These are phyloP conservation scores for Melanaphis sacchari DNA, from an alignment of 1,140 invertebrate genomes.

Conservation along the genomic window DNA sequence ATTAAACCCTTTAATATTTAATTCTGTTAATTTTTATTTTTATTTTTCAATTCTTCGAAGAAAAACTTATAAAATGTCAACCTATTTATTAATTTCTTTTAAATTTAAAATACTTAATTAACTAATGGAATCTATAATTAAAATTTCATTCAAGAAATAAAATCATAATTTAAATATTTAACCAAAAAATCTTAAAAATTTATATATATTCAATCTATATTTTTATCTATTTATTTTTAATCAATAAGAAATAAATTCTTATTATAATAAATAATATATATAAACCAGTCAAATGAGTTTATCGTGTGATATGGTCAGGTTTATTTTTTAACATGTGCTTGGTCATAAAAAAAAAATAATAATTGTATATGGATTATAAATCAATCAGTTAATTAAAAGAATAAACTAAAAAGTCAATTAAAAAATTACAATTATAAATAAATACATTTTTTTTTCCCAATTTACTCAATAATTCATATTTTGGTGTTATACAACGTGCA, in stretches of 20 bases:
- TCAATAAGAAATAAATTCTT: neutral
- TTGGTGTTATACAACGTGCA: neutral
- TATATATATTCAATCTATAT: neutral
- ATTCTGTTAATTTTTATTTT: neutral
- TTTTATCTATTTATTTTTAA: neutral
- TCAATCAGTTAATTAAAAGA: neutral
- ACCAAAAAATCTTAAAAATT: neutral
- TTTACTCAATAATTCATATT: neutral
- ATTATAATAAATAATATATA: too few species aligned
- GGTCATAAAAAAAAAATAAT: neutral
- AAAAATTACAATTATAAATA: neutral
- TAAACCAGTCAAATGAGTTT: neutral
- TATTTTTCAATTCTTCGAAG: neutral
- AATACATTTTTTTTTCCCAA: neutral
- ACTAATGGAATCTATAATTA: neutral
- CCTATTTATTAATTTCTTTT: neutral
- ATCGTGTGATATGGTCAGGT: accelerated
- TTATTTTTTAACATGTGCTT: neutral
- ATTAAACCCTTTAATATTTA: neutral
- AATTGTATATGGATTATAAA: neutral
- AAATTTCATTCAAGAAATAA: neutral
- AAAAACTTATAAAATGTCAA: neutral
- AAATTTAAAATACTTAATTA: neutral
- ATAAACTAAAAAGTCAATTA: neutral
- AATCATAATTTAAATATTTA: neutral